Evolutionary conservation across 2,113 vertebrate species (phyloP).

Genomic region (Pyxicephalus adspersus): DNA sequence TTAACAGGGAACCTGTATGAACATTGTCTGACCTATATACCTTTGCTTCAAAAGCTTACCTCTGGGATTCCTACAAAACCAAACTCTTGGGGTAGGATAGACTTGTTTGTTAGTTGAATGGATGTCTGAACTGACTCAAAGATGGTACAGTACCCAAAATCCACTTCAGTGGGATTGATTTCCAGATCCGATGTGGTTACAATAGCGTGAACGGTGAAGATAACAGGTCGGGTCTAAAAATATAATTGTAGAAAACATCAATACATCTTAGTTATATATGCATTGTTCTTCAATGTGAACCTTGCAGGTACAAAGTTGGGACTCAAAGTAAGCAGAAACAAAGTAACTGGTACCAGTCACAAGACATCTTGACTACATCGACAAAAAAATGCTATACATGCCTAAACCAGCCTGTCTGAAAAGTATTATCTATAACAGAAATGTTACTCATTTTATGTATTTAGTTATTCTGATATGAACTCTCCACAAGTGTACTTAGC

Average conservation of each 20-base stretch:
- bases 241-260: neutral
- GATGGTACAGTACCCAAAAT: conserved; percentile 88
- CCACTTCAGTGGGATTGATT: conserved; percentile 72
- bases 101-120: conserved; percentile 78
- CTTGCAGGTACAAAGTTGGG: no score
- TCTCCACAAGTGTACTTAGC: neutral
- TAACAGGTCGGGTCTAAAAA: conserved; percentile 73
- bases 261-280: no score
- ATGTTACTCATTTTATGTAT: neutral
- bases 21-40: no score
- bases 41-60: conserved; percentile 66
- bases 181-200: conserved; percentile 86
- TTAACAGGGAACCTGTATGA: no score
- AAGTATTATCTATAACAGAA: no score
- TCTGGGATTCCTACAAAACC: conserved; percentile 86
- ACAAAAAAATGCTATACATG: no score
- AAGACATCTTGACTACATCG: no score
- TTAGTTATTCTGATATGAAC: conserved; percentile 4
- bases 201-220: conserved; percentile 81
- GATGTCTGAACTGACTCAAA: conserved; percentile 75
- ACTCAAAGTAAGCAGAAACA: no score
- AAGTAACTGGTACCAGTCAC: no score
- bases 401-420: no score
- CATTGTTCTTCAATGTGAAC: no score
- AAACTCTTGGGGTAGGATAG: conserved; percentile 88